Conservation (phyloP, 2,888 invertebrate species). For the Hoplodrina ambigua region DNA sequence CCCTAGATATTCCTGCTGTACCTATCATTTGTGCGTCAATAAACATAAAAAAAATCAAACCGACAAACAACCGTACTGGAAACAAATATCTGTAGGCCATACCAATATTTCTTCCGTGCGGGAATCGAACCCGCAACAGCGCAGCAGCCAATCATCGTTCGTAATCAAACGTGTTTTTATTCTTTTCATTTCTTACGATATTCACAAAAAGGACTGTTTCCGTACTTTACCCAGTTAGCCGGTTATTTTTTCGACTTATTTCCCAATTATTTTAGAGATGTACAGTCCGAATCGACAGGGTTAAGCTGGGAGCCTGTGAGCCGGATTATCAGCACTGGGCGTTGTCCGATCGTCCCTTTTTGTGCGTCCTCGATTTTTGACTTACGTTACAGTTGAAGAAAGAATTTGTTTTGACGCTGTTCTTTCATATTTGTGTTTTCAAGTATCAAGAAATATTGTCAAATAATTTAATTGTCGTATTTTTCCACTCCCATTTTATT, state of each 20-base stretch:
- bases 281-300: constrained; percentile 30
- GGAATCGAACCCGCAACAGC: too few relatives aligned
- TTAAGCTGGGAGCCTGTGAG: constrained; percentile 25
- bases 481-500: too few relatives aligned
- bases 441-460: too few relatives aligned
- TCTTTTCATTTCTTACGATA: background rate
- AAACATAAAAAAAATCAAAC: too few relatives aligned
- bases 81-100: too few relatives aligned
- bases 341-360: constrained; percentile 23
- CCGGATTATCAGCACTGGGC: constrained; percentile 40
- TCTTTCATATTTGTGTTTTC: background rate
- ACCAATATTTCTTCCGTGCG: too few relatives aligned
- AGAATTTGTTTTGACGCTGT: background rate
- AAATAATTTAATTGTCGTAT: too few relatives aligned
- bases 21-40: too few relatives aligned
- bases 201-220: background rate
- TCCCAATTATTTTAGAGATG: constrained; percentile 57
- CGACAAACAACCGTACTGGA: too few relatives aligned
- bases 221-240: background rate
- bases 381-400: constrained; percentile 9
- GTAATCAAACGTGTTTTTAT: too few relatives aligned
- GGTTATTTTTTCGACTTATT: constrained; percentile 43
- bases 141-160: too few relatives aligned
- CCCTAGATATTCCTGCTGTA: too few relatives aligned
- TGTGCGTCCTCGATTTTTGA: constrained; percentile 22